Evolutionary conservation across 64 coral and sea anemone species (phyloP).

Genomic region (Hydrozoanthus tunicans): DNA sequence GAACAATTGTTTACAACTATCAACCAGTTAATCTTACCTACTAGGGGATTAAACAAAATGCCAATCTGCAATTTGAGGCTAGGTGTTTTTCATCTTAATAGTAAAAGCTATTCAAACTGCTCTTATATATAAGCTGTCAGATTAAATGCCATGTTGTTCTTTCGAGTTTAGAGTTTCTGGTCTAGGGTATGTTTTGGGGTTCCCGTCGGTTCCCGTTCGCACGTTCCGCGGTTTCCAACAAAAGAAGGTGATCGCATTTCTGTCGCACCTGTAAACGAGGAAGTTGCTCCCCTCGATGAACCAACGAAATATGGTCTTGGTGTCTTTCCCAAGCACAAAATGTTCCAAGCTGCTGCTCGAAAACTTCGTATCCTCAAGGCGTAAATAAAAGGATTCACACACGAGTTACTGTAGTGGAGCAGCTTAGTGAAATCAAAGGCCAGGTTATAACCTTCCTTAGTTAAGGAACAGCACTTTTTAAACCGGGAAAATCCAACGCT

Average conservation of each 20-base stretch:
- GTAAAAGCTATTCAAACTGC: too few relatives aligned
- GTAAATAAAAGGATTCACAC: slow-evolving; percentile 20
- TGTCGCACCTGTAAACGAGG: neutral
- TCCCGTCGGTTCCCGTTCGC: too few relatives aligned
- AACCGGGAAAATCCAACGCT: neutral
- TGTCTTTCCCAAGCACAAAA: slow-evolving; percentile 1
- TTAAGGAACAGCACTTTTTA: neutral
- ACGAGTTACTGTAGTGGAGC: slow-evolving; percentile 23
- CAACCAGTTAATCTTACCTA: too few relatives aligned
- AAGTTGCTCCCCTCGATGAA: slow-evolving; percentile 10
- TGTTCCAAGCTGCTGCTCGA: neutral
- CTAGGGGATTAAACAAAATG: too few relatives aligned
- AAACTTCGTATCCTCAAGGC: slow-evolving; percentile 1
- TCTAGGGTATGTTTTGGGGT: too few relatives aligned
- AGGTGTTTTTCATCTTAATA: too few relatives aligned
- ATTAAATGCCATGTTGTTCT: too few relatives aligned
- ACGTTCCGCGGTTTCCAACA: neutral
- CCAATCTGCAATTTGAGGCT: too few relatives aligned
- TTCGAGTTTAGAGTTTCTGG: too few relatives aligned
- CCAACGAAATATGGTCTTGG: neutral
- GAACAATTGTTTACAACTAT: too few relatives aligned
- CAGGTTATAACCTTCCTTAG: neutral
- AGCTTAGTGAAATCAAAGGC: neutral
- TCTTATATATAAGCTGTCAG: too few relatives aligned
- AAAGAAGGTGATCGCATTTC: neutral